Conservation (phyloP, 2,113 vertebrate genomes). For the Megaptera novaeangliae region DNA sequence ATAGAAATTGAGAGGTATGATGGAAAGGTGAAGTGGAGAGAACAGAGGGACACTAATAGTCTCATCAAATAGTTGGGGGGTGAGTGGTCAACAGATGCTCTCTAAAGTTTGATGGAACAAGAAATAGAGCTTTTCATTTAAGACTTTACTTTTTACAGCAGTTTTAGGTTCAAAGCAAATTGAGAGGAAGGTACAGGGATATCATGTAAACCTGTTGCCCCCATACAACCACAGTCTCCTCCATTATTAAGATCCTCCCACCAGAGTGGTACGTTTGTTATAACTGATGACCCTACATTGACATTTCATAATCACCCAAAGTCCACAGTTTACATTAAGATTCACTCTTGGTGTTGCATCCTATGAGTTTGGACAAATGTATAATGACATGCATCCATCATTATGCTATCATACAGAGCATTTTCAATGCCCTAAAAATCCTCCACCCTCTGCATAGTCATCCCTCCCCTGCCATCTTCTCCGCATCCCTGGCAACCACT, state of each 20-base stretch:
- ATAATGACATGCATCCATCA: not conserved
- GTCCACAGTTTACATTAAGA: not conserved
- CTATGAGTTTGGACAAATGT: not conserved
- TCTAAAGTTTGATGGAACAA: not conserved
- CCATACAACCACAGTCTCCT: not conserved
- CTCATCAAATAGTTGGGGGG: not conserved
- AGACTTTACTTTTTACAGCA: not conserved
- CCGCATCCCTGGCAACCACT: not conserved
- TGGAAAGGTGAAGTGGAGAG: not conserved
- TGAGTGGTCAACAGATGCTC: not conserved
- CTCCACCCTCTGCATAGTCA: not conserved
- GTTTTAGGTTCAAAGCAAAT: not conserved
- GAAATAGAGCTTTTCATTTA: not conserved
- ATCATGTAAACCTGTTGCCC: not conserved
- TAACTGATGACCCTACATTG: not conserved
- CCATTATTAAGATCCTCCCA: not conserved
- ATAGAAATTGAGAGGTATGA: not conserved
- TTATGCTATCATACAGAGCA: not conserved
- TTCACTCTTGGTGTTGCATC: not conserved
- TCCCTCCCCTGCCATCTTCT: not conserved
- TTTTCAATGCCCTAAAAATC: not conserved
- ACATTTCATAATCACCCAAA: not conserved
- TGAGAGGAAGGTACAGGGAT: not conserved
- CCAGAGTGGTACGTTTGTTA: not conserved
- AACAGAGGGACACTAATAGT: not conserved